phyloP scores from a whole-genome alignment of 2,797 vertebrate species.

The Acrossocheilus fasciatus region DNA sequence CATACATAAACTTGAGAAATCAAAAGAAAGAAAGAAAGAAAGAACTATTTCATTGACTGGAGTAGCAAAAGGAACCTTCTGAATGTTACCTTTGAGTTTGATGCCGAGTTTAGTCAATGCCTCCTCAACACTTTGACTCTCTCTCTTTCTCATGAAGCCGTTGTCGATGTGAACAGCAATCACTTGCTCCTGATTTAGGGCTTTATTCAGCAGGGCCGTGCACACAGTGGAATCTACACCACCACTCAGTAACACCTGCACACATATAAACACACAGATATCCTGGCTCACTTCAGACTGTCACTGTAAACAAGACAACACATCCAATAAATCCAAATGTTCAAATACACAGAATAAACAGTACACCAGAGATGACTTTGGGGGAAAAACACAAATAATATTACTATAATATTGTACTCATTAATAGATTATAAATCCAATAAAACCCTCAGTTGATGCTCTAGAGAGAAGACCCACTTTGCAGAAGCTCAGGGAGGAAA shows the following conservation, averaged over 20 bases:
- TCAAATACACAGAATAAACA: background rate
- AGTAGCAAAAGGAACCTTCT: background rate
- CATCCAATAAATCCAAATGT: background rate
- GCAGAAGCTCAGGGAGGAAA: slow-evolving; percentile 59
- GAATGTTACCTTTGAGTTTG: slow-evolving; percentile 90
- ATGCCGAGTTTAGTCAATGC: slow-evolving; percentile 96
- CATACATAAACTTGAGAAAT: too few relatives aligned
- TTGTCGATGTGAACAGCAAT: slow-evolving; percentile 99
- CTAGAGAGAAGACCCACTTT: slow-evolving; percentile 72
- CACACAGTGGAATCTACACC: slow-evolving; percentile 99
- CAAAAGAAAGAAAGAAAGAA: too few relatives aligned
- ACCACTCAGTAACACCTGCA: slow-evolving; percentile 94
- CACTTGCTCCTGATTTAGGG: slow-evolving; percentile 92
- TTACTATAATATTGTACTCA: background rate
- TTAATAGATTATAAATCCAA: slow-evolving; percentile 26
- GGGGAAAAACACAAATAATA: background rate
- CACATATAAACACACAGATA: slow-evolving; percentile 17
- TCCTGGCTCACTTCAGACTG: background rate
- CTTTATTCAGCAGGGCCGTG: slow-evolving; percentile 96
- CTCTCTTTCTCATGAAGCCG: slow-evolving; percentile 97
- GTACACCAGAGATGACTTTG: background rate
- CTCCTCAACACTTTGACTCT: slow-evolving; percentile 96
- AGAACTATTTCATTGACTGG: background rate
- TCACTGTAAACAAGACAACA: background rate
- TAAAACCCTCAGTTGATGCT: slow-evolving; percentile 56